Evolutionary conservation across 2,113 vertebrate genomes (phyloP), one percentile per base, ranked within the genome.

Genomic region (Halichoeres trimaculatus): DNA sequence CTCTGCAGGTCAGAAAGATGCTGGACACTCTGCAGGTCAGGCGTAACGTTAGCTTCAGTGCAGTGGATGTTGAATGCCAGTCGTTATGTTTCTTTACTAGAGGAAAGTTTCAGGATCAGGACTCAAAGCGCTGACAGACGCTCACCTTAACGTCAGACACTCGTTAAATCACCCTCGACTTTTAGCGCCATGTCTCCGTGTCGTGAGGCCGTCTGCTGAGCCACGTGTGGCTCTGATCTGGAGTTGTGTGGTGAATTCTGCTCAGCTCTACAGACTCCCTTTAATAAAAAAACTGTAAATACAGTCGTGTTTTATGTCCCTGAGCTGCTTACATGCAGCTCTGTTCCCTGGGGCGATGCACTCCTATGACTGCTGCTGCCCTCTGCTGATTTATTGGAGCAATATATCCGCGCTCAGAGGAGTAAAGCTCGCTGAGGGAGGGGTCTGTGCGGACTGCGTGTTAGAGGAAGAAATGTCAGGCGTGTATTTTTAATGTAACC

Each of bases 331-430:
- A 43, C 41, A 43, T 43, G 41, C 41, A 43, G 41, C 16, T 43
- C 13, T 43, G 41, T 43, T 43, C 41, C 41, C 41, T 43, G 13
- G 41, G 22, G 34, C 23, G 36, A 12, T 23, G 36, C 24, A 35
- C 34, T 70, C 66, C 50, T 9, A 11, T 36, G 40, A 63, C 38
- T 38, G 24, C 30, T 38, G 50, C 54, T 19, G 17, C 62, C 57
- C 43, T 14, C 17, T 1, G 35, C 19, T 68, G 63, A 73, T 79
- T 64, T 58, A 65, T 67, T 38, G 48, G 45, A 19, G 38, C 40
- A 22, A n/a, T 53, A 58, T 76, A 74, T 70, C 81, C 76, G 17
- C 26, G 14, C 52, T 64, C 34, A 45, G 73, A 51, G 51, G 36
- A 17, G 75, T 72, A 63, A 19, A 71, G 78, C 81, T 61, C 30